Base-by-base conservation (phyloP, 1,140 invertebrate genomes). In the Brachionus sp. region DNA sequence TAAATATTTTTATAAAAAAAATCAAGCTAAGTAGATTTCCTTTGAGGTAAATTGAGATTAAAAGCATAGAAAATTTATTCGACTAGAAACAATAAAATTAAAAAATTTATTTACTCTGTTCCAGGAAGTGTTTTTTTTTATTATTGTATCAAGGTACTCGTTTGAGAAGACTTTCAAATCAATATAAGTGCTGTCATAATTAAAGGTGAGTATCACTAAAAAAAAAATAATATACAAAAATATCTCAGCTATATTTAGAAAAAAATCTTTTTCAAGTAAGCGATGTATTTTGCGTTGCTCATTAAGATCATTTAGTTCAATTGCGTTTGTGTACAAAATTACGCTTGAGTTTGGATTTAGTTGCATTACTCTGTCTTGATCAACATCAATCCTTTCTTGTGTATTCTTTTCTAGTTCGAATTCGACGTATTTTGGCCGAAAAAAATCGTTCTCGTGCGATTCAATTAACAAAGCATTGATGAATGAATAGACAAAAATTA, bases 221-320 rank as follows among this genome's bases (percentile, higher is more conserved):
- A 75, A 75, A 44, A 75, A 75, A 13, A 44, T 46, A 25, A 75
- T 25, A 19, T 46, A 75, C n/a, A 75, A 75, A 44, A 75, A 10
- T 46, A 75, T 46, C 29, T 75, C 70, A n/a, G 25, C 39, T 1
- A 75, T 29, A 25, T 46, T 75, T 9, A 9, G 19, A 29, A 75
- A 75, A 46, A 75, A 75, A 16, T 75, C 42, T 46, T 75, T 75
- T 75, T 75, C 70, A 6, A 75, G 25, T 2, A 44, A 16, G 13
- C 70, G 39, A 33, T 25, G 16, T 25, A 46, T 44, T 50, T 75
- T 75, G 46, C 37, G 33, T 9, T 70, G 33, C 37, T 70, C 66
- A 9, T 37, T 70, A 5, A 39, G 2, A 70, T 70, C 66, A 23
- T 19, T 70, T 13, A 70, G 37, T 16, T 70, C 66, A 13, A 70